Percentiles rank a stretch among this genome's conserved stretches.
Evolutionary conservation across 2,797 vertebrate genomes (phyloP).

Genomic region (Tiaroga cobitis): DNA sequence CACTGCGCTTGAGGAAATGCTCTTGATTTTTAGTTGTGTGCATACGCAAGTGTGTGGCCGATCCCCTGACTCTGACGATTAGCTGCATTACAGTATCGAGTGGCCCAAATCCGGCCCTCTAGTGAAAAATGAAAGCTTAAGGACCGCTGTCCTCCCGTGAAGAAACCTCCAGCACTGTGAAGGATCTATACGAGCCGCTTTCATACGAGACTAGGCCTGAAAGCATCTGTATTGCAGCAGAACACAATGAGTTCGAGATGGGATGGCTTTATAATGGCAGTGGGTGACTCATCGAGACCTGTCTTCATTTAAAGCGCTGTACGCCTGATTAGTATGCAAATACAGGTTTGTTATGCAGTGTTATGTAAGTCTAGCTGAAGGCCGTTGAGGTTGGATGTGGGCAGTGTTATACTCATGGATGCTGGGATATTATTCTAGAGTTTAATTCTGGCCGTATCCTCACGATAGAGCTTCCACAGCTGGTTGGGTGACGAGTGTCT

Average conservation of each 20-base stretch:
- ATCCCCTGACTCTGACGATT: conserved; percentile 57
- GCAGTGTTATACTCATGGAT: not conserved
- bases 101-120: conserved; percentile 57
- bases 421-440: conserved; percentile 1
- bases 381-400: conserved; percentile 2
- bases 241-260: conserved; percentile 69
- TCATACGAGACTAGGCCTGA: conserved; percentile 64
- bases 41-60: conserved; percentile 36
- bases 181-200: conserved; percentile 7
- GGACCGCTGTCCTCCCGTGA: conserved; percentile 23
- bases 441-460: not conserved
- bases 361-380: conserved; percentile 22
- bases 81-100: conserved; percentile 55
- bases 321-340: conserved; percentile 21
- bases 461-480: not conserved
- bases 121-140: conserved; percentile 50
- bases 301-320: conserved; percentile 9
- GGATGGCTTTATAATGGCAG: conserved; percentile 59
- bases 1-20: conserved; percentile 36
- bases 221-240: conserved; percentile 69
- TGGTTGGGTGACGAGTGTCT: not conserved
- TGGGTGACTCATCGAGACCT: conserved; percentile 35
- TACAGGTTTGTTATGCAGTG: conserved; percentile 28
- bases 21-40: not conserved
- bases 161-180: conserved; percentile 30